A percentile compares a stretch with the other conserved stretches of the same genome.
phyloP scores from a whole-genome alignment of 2,888 invertebrate genomes.

The Gymnosoma rotundatum region DNA sequence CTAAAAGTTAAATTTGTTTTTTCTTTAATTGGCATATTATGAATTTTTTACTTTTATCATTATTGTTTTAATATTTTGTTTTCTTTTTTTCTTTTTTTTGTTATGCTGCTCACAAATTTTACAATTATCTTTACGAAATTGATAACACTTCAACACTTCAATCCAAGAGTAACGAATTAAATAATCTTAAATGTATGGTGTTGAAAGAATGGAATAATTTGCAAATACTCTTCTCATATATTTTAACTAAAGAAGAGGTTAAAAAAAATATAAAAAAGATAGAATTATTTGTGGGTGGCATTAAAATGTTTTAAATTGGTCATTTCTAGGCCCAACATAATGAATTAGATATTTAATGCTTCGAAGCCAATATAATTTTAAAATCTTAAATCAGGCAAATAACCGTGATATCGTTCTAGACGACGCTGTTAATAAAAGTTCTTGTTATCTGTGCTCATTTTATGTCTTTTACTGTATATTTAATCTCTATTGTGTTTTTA shows the following conservation, averaged over 20 bases:
- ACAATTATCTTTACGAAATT: conserved; percentile 53
- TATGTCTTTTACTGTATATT: neutral
- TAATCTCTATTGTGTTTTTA: conserved; percentile 1
- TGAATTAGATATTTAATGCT: too few relatives aligned
- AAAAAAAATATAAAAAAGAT: neutral
- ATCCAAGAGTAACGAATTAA: neutral
- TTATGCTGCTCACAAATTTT: conserved; percentile 50
- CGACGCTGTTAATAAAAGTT: too few relatives aligned
- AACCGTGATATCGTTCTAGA: too few relatives aligned
- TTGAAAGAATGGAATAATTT: neutral
- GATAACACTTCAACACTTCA: conserved; percentile 55
- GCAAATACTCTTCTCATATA: conserved; percentile 3
- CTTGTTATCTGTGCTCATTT: neutral
- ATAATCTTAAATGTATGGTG: neutral
- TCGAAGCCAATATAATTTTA: too few relatives aligned
- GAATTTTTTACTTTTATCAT: conserved; percentile 55
- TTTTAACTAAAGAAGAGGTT: neutral
- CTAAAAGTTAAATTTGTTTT: neutral
- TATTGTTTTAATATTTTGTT: conserved; percentile 19
- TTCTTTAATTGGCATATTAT: conserved; percentile 31
- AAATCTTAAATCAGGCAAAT: too few relatives aligned
- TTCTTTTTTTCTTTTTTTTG: neutral
- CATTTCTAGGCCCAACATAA: too few relatives aligned
- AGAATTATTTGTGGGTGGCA: too few relatives aligned
- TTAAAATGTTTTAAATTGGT: too few relatives aligned